These are phyloP conservation scores for Chaetops frenatus DNA, from an alignment of 2,113 vertebrate species.

Conservation along the genomic window DNA sequence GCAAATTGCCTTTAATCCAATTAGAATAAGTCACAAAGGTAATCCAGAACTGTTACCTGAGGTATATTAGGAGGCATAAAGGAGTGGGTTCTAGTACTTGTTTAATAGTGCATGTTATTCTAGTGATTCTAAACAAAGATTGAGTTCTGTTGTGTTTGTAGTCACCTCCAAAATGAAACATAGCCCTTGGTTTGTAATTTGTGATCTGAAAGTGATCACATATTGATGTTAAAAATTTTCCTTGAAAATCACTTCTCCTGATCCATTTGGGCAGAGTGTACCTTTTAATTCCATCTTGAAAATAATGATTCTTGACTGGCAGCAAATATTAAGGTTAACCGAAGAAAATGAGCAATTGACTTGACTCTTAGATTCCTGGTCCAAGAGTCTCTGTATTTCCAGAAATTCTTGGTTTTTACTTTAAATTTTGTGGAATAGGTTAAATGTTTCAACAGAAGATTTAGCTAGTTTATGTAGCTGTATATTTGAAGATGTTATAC, in stretches of 20 bases:
- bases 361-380: background rate
- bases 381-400: background rate
- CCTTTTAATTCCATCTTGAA: background rate
- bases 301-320: background rate
- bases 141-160: background rate
- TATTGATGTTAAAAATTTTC: background rate
- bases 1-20: background rate
- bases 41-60: background rate
- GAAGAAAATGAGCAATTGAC: background rate
- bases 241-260: background rate
- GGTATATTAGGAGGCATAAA: background rate
- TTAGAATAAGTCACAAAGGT: background rate
- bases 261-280: background rate
- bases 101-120: background rate
- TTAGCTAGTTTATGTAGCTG: background rate
- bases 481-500: background rate
- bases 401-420: background rate
- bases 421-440: background rate
- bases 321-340: background rate
- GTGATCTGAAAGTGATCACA: background rate
- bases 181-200: background rate
- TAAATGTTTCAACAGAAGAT: background rate
- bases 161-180: background rate
- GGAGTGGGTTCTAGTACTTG: background rate
- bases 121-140: background rate